Evolutionary conservation across 2,888 invertebrate genomes (phyloP).

Genomic region (Hyposoter didymator): DNA sequence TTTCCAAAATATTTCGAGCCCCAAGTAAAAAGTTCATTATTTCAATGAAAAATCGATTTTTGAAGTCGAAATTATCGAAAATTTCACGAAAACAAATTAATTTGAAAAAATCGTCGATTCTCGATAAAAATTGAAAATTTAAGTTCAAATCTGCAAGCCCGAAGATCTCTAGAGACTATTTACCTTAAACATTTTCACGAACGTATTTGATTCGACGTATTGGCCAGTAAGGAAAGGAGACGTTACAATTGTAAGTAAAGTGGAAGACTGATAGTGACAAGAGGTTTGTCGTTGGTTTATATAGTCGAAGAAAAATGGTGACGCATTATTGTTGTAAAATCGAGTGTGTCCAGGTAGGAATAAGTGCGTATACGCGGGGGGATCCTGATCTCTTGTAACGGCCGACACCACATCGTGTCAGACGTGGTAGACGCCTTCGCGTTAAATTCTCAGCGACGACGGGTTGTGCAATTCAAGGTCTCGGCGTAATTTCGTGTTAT

Average conservation of each 20-base stretch:
- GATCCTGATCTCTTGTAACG: constrained; percentile 65
- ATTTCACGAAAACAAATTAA: neutral
- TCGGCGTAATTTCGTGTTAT: constrained; percentile 69
- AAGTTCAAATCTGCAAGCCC: neutral
- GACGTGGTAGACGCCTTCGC: constrained; percentile 38
- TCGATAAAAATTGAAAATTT: neutral
- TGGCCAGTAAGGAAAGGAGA: neutral
- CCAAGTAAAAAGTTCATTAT: neutral
- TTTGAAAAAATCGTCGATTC: neutral
- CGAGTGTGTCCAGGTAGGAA: constrained; percentile 46
- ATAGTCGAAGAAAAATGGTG: constrained; percentile 53
- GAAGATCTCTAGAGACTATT: neutral
- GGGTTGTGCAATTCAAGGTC: constrained; percentile 81
- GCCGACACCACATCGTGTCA: constrained; percentile 38
- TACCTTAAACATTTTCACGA: constrained; percentile 69
- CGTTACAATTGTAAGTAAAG: constrained; percentile 47
- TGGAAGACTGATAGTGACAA: constrained; percentile 56
- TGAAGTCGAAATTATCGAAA: neutral
- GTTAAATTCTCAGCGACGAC: constrained; percentile 15
- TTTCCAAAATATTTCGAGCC: neutral
- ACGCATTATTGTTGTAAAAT: constrained; percentile 45
- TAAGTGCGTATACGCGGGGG: constrained; percentile 41
- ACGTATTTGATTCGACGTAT: neutral
- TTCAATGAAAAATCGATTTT: neutral
- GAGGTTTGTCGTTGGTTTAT: constrained; percentile 53